Base-by-base conservation (phyloP, 2,888 invertebrate genomes). In the Stramonita haemastoma region DNA sequence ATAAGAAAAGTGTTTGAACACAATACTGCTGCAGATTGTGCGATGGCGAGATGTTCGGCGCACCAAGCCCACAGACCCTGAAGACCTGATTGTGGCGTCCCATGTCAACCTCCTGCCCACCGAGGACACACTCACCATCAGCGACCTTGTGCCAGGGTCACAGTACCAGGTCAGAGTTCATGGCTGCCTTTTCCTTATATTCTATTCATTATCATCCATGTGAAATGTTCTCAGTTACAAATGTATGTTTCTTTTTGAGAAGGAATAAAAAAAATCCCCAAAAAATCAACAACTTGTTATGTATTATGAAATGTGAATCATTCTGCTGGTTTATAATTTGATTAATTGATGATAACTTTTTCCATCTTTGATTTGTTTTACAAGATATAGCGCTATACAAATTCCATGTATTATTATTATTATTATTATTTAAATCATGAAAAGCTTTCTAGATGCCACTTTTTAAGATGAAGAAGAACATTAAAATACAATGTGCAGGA, bases 41-140 rank as follows among this genome's bases (percentile, higher is more conserved):
- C 93, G 95, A 15, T 96, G 96, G 96, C 93, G 94, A 29, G 95
- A 95, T 90, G 93, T 95, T 17, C 93, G 94, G 90, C 92, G 92
- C 84, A 91, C 91, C 56, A 91, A 91, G 83, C 91, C 92, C 19
- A 91, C 91, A 57, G 93, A 94, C n/a, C 87, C 90, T 57, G 94
- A 94, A 79, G 94, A 94, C n/a, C 92, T 94, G 86, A 91, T 93
- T 56, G 91, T 94, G 29, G 94, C 95, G n/a, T 94, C 94, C 90
- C 94, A 95, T 89, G 93, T 94, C 19, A 95, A 93, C 83, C 91
- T 95, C 36, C 91, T 94, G 13, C 93, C 95, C n/a, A 94, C 94
- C 56, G 94, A 94, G 34, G 93, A 94, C 89, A 93, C 93, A 11
- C 92, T 94, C 32, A 93, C 92, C 22, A 93, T 96, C 86, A 94